phyloP scores from a whole-genome alignment of 2,888 invertebrate genomes.

The Ectobius pallidus region DNA sequence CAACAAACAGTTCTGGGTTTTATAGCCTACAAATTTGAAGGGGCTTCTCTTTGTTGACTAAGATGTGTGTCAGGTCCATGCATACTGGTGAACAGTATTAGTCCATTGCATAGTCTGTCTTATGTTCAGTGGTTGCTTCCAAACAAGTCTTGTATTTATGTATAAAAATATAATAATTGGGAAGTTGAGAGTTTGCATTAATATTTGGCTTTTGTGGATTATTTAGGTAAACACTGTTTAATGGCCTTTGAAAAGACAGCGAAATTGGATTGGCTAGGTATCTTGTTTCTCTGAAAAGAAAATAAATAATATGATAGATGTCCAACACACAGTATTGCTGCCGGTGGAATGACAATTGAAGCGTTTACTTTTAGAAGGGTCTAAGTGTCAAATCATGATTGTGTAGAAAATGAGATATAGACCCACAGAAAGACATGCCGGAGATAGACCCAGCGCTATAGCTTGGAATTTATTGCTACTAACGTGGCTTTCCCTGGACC shows the following conservation, averaged over 20 bases:
- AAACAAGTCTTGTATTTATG: slow-evolving; percentile 8
- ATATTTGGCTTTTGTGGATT: slow-evolving; percentile 18
- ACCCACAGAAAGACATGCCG: too few species aligned
- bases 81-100: not conserved
- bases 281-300: not conserved
- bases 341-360: too few species aligned
- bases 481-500: too few species aligned
- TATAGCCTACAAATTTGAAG: not conserved
- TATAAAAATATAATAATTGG: not conserved
- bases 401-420: too few species aligned
- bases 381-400: too few species aligned
- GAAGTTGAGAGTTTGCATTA: not conserved
- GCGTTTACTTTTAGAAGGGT: too few species aligned
- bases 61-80: not conserved
- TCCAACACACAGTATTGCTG: too few species aligned
- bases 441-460: too few species aligned
- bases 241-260: slow-evolving; percentile 19
- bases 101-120: slow-evolving; percentile 9
- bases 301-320: too few species aligned
- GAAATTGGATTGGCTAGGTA: not conserved
- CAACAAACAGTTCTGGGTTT: not conserved
- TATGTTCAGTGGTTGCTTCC: slow-evolving; percentile 3
- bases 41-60: slow-evolving; percentile 7
- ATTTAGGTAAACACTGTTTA: not conserved
- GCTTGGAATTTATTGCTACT: too few species aligned